Evolutionary conservation across 2,888 invertebrate genomes (phyloP).

Genomic region (Andrena trimmerana): DNA sequence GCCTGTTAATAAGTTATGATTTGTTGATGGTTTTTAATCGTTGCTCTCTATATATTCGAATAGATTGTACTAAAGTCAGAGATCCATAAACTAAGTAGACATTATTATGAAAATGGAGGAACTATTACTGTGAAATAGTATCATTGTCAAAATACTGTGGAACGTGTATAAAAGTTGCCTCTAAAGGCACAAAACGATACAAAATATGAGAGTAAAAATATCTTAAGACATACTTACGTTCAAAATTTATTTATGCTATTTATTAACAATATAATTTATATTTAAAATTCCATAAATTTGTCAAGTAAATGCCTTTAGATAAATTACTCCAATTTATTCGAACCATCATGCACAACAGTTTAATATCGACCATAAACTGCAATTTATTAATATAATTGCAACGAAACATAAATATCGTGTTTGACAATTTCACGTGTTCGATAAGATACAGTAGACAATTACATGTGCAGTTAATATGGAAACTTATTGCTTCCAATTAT

Average conservation of each 20-base stretch:
- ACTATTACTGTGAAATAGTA: no score
- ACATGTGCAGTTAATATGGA: slow-evolving; percentile 6
- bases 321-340: slow-evolving; percentile 8
- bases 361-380: slow-evolving; percentile 1
- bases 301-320: not conserved
- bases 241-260: slow-evolving; percentile 29
- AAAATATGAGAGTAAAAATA: not conserved
- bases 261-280: not conserved
- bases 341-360: slow-evolving; percentile 22
- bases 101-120: not conserved
- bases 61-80: no score
- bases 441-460: slow-evolving; percentile 3
- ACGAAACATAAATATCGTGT: not conserved
- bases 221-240: slow-evolving; percentile 6
- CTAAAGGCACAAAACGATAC: not conserved
- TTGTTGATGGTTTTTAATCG: not conserved
- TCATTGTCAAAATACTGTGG: no score
- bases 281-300: not conserved
- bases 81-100: not conserved
- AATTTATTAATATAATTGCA: slow-evolving; percentile 13
- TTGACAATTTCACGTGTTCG: no score
- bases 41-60: not conserved
- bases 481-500: slow-evolving; percentile 3
- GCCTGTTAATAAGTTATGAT: not conserved
- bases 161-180: no score